Conservation (phyloP, 2,797 vertebrate genomes). For the Lepus townsendii region DNA sequence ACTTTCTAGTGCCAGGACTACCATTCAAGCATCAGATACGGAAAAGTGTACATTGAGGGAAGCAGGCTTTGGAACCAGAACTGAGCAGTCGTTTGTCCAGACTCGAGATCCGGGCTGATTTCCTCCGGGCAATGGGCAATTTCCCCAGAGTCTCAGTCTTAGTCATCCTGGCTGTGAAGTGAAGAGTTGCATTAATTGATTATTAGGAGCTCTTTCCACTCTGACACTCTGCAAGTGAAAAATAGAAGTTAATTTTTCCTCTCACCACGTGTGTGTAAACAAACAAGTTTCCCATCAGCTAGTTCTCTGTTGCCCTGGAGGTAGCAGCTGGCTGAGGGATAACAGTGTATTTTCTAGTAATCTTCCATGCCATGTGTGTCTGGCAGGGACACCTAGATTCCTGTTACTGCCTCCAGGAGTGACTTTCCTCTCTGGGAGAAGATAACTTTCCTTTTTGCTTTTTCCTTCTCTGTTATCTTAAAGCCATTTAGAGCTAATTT, state of each 20-base stretch:
- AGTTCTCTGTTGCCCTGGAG: not conserved
- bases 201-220: not conserved
- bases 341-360: not conserved
- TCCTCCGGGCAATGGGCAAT: not conserved
- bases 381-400: not conserved
- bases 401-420: not conserved
- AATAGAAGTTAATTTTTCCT: not conserved
- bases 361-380: not conserved
- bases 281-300: not conserved
- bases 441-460: not conserved
- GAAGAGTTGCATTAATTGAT: not conserved
- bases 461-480: not conserved
- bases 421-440: not conserved
- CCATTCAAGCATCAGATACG: not conserved
- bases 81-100: not conserved
- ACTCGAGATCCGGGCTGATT: not conserved
- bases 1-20: not conserved
- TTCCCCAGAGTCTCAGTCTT: not conserved
- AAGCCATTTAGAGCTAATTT: not conserved
- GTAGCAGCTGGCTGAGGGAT: not conserved
- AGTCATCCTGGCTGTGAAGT: not conserved
- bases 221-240: not conserved
- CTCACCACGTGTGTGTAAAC: not conserved
- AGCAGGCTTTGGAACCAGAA: not conserved
- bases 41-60: not conserved